phyloP scores from a whole-genome alignment of 1,140 invertebrate species.

The Ips typographus region DNA sequence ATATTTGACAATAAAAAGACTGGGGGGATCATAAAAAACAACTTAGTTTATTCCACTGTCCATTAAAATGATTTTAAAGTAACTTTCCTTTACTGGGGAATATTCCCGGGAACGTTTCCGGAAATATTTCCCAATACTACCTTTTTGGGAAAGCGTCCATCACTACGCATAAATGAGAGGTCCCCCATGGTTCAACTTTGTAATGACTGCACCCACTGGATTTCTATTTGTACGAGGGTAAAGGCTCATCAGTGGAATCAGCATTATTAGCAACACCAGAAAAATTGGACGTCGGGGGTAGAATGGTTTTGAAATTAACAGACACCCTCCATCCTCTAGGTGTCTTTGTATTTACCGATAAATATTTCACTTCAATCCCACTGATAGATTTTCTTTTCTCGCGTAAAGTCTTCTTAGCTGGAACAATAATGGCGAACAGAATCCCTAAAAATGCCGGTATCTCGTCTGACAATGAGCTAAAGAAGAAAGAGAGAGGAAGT shows the following conservation, averaged over 20 bases:
- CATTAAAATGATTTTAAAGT: too few species aligned
- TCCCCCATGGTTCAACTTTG: constrained; percentile 4
- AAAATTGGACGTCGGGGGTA: constrained; percentile 20
- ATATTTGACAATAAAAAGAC: too few species aligned
- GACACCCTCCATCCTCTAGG: constrained; percentile 30
- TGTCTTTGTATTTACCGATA: constrained; percentile 12
- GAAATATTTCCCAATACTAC: too few species aligned
- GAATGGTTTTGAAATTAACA: constrained; percentile 30
- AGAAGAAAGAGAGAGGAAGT: constrained; percentile 21
- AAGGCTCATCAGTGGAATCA: constrained; percentile 2
- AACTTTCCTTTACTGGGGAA: too few species aligned
- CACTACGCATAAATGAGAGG: too few species aligned
- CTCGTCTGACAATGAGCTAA: constrained; percentile 22
- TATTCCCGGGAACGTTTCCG: too few species aligned
- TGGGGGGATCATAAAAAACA: too few species aligned
- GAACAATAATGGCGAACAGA: constrained; percentile 27
- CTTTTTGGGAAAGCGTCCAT: too few species aligned
- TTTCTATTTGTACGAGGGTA: not conserved
- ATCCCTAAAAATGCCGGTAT: constrained; percentile 20
- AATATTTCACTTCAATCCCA: constrained; percentile 34
- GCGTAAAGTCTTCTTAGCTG: constrained; percentile 19
- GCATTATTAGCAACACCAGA: not conserved
- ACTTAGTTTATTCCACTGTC: too few species aligned
- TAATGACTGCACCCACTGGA: constrained; percentile 21
- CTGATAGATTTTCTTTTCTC: constrained; percentile 27